A percentile compares a stretch with the other conserved stretches of the same genome.
These are phyloP conservation scores for Gambusia holbrooki DNA, from an alignment of 2,113 vertebrate genomes.

Conservation along the genomic window DNA sequence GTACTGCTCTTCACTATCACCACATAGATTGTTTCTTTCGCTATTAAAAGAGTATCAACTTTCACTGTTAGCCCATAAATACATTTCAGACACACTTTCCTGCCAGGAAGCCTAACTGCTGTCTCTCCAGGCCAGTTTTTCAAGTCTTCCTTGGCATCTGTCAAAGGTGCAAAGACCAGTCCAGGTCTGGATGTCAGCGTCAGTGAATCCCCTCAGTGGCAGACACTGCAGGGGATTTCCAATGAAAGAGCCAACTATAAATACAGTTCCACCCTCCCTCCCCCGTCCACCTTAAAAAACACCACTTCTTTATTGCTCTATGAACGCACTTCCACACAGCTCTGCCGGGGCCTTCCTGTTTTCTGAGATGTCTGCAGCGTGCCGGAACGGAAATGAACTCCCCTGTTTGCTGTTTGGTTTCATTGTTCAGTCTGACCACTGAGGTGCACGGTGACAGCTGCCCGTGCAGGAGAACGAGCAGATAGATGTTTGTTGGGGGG, in stretches of 20 bases:
- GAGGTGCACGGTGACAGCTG: not conserved
- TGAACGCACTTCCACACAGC: conserved; percentile 50
- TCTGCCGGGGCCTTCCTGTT: conserved; percentile 72
- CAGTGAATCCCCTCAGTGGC: not conserved
- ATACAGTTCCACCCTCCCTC: not conserved
- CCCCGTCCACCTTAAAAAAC: not conserved
- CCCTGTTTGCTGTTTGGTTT: conserved; percentile 35
- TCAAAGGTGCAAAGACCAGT: not conserved
- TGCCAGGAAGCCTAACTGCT: not conserved
- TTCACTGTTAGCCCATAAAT: not conserved
- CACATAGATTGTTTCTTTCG: not conserved
- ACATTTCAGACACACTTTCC: not conserved
- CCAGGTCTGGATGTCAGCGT: not conserved
- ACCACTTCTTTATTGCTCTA: conserved; percentile 21
- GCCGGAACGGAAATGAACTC: conserved; percentile 37
- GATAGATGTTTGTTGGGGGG: not conserved
- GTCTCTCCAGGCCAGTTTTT: conserved; percentile 6
- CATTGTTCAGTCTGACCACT: conserved; percentile 34
- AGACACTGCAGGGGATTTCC: conserved; percentile 68
- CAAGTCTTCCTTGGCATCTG: conserved; percentile 1
- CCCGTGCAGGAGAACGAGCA: not conserved
- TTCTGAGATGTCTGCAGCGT: conserved; percentile 57
- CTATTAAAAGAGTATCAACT: not conserved
- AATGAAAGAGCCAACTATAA: conserved; percentile 17
- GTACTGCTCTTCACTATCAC: too few relatives aligned